A percentile compares a stretch with the other conserved stretches of the same genome.
These are phyloP conservation scores for Pteria penguin DNA, from an alignment of 2,888 invertebrate species.

Conservation along the genomic window DNA sequence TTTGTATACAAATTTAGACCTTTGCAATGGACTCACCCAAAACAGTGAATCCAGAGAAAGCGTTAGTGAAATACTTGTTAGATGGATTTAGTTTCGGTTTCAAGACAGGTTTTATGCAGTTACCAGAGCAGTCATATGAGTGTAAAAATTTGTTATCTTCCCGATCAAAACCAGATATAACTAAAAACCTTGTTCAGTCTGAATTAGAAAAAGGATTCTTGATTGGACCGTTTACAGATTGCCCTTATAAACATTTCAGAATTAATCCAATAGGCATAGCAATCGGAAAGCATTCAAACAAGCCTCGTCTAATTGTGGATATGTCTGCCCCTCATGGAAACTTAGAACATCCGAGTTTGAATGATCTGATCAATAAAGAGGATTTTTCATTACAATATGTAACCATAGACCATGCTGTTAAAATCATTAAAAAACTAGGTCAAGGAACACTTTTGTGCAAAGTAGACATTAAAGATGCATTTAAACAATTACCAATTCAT, in stretches of 20 bases:
- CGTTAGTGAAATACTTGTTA: too few relatives aligned
- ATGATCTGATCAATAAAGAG: conserved; percentile 18
- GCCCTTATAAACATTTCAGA: background rate
- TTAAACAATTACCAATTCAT: conserved; percentile 30
- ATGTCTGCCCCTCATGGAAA: conserved; percentile 2
- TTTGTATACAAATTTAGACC: too few relatives aligned
- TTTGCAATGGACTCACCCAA: too few relatives aligned
- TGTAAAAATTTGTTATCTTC: conserved; percentile 30
- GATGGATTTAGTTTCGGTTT: conserved; percentile 26
- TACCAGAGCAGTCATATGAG: background rate
- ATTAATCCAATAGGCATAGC: conserved; percentile 25
- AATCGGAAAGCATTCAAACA: conserved; percentile 21
- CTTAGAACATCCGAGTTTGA: background rate
- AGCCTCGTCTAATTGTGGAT: conserved; percentile 10
- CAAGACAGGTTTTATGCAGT: background rate
- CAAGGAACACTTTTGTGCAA: conserved; percentile 2
- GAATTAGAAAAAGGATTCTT: conserved; percentile 15
- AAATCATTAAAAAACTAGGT: conserved; percentile 14
- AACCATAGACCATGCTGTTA: conserved; percentile 27
- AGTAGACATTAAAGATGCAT: conserved; percentile 29
- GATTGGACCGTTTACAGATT: background rate
- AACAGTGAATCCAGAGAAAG: too few relatives aligned
- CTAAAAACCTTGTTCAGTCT: background rate
- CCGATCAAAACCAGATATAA: background rate
- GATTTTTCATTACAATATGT: conserved; percentile 29